phyloP scores from a whole-genome alignment of 1,140 invertebrate species.

The Drosophila tropicalis region DNA sequence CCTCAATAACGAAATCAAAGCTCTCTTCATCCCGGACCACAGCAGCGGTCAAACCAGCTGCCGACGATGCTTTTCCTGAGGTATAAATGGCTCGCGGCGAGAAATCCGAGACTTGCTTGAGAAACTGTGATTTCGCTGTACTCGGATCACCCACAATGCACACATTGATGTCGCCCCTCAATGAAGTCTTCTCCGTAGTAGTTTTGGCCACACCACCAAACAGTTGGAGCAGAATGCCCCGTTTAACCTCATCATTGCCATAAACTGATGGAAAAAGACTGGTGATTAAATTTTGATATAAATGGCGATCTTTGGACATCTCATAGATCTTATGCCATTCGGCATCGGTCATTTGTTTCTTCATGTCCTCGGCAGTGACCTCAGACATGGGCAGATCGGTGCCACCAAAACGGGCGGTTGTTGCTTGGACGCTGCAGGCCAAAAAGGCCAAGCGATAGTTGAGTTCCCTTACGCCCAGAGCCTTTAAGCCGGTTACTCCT shows the following conservation, averaged over 20 bases:
- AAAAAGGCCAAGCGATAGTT: conserved; percentile 98
- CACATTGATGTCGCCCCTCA: conserved; percentile 98
- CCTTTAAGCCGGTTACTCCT: conserved; percentile 95
- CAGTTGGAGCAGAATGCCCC: conserved; percentile 97
- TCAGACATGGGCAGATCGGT: conserved; percentile 91
- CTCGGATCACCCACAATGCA: conserved; percentile 99
- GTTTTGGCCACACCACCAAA: conserved; percentile 99
- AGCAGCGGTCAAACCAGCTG: conserved; percentile 98
- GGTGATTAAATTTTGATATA: conserved; percentile 95
- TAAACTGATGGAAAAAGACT: conserved; percentile 99
- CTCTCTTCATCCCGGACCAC: conserved; percentile 99
- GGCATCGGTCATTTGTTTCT: conserved; percentile 96
- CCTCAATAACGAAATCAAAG: conserved; percentile 99
- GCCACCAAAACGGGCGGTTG: conserved; percentile 93
- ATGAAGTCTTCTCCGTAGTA: conserved; percentile 93
- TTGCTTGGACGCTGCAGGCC: conserved; percentile 94
- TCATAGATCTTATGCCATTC: conserved; percentile 99
- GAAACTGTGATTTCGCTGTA: conserved; percentile 98
- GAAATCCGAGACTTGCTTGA: conserved; percentile 98
- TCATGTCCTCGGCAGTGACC: conserved; percentile 94
- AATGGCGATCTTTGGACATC: conserved; percentile 97
- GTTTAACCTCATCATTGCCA: conserved; percentile 99
- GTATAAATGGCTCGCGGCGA: conserved; percentile 98
- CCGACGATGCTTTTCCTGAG: conserved; percentile 98
- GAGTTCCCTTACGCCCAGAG: conserved; percentile 97